Base-by-base conservation (phyloP, 30 jellyfish, hydroid and myxozoan species). In the Cassiopea andromeda region DNA sequence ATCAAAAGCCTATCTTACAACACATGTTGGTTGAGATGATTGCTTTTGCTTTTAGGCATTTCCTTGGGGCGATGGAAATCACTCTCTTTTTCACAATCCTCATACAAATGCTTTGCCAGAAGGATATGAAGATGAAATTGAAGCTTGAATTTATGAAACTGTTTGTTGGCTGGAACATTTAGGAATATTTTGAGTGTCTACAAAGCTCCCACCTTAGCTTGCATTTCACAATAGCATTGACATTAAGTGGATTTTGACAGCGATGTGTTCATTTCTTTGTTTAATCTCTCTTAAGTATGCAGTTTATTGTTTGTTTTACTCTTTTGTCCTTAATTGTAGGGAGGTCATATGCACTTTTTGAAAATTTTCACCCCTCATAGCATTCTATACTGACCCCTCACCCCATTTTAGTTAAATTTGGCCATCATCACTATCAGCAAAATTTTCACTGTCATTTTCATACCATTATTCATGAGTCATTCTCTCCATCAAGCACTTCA, bases 41-140 rank as follows among this genome's bases (percentile, higher is more conserved):
- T 27, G 38, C 38, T 75, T 46, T 83, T 47, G n/a, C 44, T 79
- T 88, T 14, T 75, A 95, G 99, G 97, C 99, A 17, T 95, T 95
- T 80, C 99, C 99, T 12, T 95, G 99, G 99, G 98, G 98, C 4
- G 99, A 95, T 88, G 99, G 99, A 50, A 95, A 87, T 73, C 99
- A 83, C 76, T 95, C 99, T 12, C 83, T 95, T 54, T 95, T 95
- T 68, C 99, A 95, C 88, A 91, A 91, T 84, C 2, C 97, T 1
- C 99, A 95, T 49, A 72, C 94, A 70, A 95, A 95, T 82, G 97
- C 99, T 44, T 77, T 95, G 75, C 99, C 99, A 7, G 98, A 90
- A 57, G 99, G 99, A 27, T 95, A 95, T 77, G 99, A 95, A 83
- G 97, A 87, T 66, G 90, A 59, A 58, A 76, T 77, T 10, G 89